Evolutionary conservation across 2,888 invertebrate genomes (phyloP), one percentile per base, ranked within the genome.

Genomic region (Pycnomerus fuliginosus): DNA sequence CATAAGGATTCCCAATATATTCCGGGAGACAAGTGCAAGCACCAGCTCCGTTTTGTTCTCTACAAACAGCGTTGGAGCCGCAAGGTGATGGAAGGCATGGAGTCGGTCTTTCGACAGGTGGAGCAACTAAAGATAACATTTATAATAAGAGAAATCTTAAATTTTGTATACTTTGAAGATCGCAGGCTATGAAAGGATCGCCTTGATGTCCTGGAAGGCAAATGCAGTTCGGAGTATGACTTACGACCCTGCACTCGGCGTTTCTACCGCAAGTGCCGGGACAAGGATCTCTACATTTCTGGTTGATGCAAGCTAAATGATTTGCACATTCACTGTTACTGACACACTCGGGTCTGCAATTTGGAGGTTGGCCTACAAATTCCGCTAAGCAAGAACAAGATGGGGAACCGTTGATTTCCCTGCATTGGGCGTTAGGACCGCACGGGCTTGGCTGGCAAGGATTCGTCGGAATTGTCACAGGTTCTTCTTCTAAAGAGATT

Each of bases 201-300:
- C 64, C 64, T 7, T 49, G 50, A 48, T 55, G 83, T 48, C 79
- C 80, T 64, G 76, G 70, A 35, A 77, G 73, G 65, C 91, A 91
- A 32, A 81, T 78, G 65, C 91, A 91, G 75, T 84, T 83, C 4
- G 87, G 84, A n/a, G 83, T 81, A 57, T 88, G 88, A 60, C 87
- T 87, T 2, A 85, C 79, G 3, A 87, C 86, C 44, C 81, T 79
- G 60, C 89, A 90, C 53, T 82, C 78, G 7, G 89, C 85, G 67
- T 82, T 83, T 23, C 72, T 66, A 23, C 87, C 88, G 65, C 90
- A 90, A 3, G 84, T 79, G 44, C 81, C 78, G 32, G 79, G 76
- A 61, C 89, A 88, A 3, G 87, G 87, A 65, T 84, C 83, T 67
- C 76, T 78, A 66, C 89, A 89, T 74, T 84, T 85, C 58, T 83